These are phyloP conservation scores for Bos indicus DNA, from an alignment of 2,113 vertebrate species.

Conservation along the genomic window DNA sequence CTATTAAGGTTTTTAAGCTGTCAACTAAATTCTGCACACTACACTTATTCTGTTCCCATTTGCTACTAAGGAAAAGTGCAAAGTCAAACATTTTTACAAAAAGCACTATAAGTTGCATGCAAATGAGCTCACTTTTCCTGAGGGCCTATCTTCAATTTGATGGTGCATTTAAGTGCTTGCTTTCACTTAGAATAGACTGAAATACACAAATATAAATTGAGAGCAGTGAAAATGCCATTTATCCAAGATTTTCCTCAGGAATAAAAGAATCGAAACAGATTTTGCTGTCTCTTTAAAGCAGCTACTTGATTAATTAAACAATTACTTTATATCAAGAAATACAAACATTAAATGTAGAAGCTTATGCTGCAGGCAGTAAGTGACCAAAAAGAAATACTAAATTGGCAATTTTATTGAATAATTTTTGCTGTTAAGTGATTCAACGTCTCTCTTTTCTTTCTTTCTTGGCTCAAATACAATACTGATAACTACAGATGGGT, in stretches of 20 bases:
- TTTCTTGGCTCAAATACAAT: not conserved
- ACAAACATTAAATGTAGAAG: slow-evolving; percentile 38
- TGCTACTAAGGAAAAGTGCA: slow-evolving; percentile 70
- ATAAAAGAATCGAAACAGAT: slow-evolving; percentile 62
- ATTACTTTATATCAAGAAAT: slow-evolving; percentile 50
- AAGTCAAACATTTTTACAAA: slow-evolving; percentile 72
- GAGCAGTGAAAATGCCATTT: slow-evolving; percentile 59
- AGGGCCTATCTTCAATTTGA: slow-evolving; percentile 63
- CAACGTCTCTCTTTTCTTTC: not conserved
- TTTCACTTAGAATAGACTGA: slow-evolving; percentile 65
- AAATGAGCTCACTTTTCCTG: slow-evolving; percentile 71
- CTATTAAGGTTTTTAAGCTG: slow-evolving; percentile 73
- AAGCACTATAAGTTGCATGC: slow-evolving; percentile 64
- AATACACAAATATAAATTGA: slow-evolving; percentile 69
- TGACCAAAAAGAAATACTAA: slow-evolving; percentile 11
- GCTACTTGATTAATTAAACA: slow-evolving; percentile 59
- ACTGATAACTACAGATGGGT: not conserved
- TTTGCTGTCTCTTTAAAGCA: slow-evolving; percentile 51
- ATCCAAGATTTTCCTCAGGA: slow-evolving; percentile 47
- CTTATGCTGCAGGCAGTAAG: not conserved
- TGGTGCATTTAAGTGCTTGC: slow-evolving; percentile 65
- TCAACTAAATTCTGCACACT: slow-evolving; percentile 64
- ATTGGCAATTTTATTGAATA: not conserved
- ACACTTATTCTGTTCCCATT: slow-evolving; percentile 70
- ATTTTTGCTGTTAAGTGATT: not conserved